Conservation (phyloP, 2,797 vertebrate species). For the Poliocrania exsul region DNA sequence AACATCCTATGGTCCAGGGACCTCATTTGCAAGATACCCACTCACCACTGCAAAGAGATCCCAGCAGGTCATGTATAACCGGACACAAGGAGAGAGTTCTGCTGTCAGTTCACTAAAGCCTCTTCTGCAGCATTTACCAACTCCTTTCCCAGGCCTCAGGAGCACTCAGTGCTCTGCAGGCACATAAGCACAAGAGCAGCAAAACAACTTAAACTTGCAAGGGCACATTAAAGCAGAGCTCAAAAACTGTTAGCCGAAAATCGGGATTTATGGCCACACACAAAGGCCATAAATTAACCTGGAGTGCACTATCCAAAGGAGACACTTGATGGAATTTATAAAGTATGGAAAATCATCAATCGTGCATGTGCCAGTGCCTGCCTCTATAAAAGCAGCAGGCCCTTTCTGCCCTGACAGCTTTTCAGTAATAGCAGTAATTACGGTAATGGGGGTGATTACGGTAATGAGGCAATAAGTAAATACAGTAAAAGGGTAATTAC, state of each 20-base stretch:
- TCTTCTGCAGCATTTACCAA: not conserved
- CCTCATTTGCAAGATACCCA: not conserved
- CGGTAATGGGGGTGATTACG: no score
- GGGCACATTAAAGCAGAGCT: slow-evolving; percentile 34
- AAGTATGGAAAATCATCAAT: slow-evolving; percentile 2
- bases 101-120: not conserved
- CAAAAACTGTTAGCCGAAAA: slow-evolving; percentile 13
- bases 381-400: no score
- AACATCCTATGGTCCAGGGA: not conserved
- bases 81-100: not conserved
- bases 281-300: slow-evolving; percentile 46
- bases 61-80: not conserved
- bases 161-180: not conserved
- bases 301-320: not conserved
- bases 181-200: not conserved
- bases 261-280: not conserved
- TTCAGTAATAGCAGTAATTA: no score
- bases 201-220: slow-evolving; percentile 27
- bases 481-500: no score
- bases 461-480: no score
- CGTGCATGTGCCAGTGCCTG: not conserved
- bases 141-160: not conserved
- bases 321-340: not conserved
- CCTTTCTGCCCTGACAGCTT: no score
- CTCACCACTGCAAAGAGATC: not conserved